Conservation (phyloP, 1,140 invertebrate species). For the Euborellia annulipes region DNA sequence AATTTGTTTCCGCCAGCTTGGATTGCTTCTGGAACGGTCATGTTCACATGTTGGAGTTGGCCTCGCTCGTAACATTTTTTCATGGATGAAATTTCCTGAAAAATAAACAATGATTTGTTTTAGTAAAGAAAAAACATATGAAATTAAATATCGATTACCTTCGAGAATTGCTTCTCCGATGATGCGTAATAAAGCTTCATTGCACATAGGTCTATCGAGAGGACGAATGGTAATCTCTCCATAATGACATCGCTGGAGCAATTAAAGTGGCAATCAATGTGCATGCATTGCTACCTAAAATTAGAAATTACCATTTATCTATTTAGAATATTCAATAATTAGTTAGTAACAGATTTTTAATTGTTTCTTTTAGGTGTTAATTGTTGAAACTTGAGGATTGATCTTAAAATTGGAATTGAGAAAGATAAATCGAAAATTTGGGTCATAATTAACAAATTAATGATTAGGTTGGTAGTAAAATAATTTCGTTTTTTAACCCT, state of each 20-base stretch:
- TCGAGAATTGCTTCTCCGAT: too few relatives aligned
- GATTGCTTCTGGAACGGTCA: constrained; percentile 10
- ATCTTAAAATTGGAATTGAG: too few relatives aligned
- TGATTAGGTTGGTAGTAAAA: too few relatives aligned
- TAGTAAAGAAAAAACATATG: background rate
- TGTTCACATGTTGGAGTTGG: constrained; percentile 7
- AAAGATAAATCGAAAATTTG: too few relatives aligned
- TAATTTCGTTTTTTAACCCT: too few relatives aligned
- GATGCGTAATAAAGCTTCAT: too few relatives aligned
- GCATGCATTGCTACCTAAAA: constrained; percentile 4
- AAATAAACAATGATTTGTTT: background rate
- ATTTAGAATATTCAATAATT: background rate
- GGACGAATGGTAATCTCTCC: background rate
- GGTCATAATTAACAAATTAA: too few relatives aligned
- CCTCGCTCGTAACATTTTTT: constrained; percentile 1
- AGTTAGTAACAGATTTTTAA: background rate
- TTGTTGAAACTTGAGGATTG: too few relatives aligned
- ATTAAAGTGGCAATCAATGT: constrained; percentile 1
- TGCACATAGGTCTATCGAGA: background rate
- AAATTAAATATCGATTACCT: too few relatives aligned
- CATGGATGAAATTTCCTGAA: constrained; percentile 7
- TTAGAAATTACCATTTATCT: too few relatives aligned
- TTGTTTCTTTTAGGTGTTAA: too few relatives aligned
- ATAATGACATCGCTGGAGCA: background rate
- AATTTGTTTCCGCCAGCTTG: constrained; percentile 5